A percentile compares a stretch with the other conserved stretches of the same genome.
phyloP scores from a whole-genome alignment of 2,797 vertebrate genomes.

The Coregonus sp. region DNA sequence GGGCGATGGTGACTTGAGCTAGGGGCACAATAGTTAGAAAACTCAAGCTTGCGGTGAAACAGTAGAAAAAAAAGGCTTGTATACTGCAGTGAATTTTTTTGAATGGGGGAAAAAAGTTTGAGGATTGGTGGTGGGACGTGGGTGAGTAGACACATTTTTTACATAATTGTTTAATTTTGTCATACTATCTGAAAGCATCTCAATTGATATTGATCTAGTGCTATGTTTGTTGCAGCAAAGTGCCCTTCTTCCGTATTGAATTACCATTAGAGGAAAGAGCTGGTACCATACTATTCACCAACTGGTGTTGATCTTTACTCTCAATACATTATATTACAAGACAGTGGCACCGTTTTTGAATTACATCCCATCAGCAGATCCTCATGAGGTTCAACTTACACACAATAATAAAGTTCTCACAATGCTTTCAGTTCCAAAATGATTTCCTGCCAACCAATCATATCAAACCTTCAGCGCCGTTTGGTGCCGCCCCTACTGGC shows the following conservation, averaged over 20 bases:
- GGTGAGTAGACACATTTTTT: too few relatives aligned
- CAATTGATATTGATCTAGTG: background rate
- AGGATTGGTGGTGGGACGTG: background rate
- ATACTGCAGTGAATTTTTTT: too few relatives aligned
- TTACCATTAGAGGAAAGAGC: background rate
- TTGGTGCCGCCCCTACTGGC: constrained; percentile 34
- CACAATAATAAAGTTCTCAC: background rate
- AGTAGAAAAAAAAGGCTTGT: too few relatives aligned
- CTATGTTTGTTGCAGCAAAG: background rate
- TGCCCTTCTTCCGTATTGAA: background rate
- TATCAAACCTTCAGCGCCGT: constrained; percentile 34
- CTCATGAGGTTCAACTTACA: background rate
- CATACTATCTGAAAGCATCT: background rate
- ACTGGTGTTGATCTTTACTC: background rate
- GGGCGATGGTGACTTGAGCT: background rate
- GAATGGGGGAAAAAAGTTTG: background rate
- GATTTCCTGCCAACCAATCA: background rate
- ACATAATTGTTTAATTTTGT: too few relatives aligned
- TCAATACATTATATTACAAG: background rate
- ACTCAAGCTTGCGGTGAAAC: too few relatives aligned
- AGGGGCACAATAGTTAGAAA: too few relatives aligned
- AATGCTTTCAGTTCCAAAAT: too few relatives aligned
- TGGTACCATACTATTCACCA: background rate
- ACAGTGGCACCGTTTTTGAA: too few relatives aligned
- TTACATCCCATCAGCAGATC: too few relatives aligned